Evolutionary conservation across 2,888 invertebrate genomes (phyloP).

Genomic region (Microplitis manilae): DNA sequence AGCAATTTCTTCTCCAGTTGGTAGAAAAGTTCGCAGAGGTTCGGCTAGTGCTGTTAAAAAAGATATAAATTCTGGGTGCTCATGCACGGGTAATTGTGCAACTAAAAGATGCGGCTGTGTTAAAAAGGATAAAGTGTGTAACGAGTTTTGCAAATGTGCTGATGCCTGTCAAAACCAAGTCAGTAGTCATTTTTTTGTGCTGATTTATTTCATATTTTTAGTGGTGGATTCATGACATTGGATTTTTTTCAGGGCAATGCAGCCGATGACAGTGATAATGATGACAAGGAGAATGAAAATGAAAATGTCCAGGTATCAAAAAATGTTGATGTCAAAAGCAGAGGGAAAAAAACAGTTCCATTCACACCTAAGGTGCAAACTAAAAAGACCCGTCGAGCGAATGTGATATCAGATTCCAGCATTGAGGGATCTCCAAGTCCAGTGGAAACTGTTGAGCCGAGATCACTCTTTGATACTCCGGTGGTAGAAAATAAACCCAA

Average conservation of each 20-base stretch:
- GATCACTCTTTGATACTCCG: neutral
- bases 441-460: neutral
- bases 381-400: neutral
- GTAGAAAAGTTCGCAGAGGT: neutral
- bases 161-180: slow-evolving; percentile 57
- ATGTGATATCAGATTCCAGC: neutral
- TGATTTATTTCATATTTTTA: too few relatives aligned
- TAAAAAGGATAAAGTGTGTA: slow-evolving; percentile 50
- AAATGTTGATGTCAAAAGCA: too few relatives aligned
- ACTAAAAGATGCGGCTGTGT: slow-evolving; percentile 57
- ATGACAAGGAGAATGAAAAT: too few relatives aligned
- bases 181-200: slow-evolving; percentile 18
- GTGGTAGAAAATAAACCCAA: neutral
- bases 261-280: too few relatives aligned
- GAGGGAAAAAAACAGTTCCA: too few relatives aligned
- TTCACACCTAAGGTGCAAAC: too few relatives aligned
- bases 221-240: too few relatives aligned
- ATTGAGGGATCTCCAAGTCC: neutral
- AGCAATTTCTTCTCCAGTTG: neutral
- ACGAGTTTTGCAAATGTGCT: slow-evolving; percentile 53
- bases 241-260: too few relatives aligned
- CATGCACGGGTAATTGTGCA: slow-evolving; percentile 55
- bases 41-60: neutral
- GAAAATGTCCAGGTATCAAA: too few relatives aligned
- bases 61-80: slow-evolving; percentile 45